phyloP scores from a whole-genome alignment of 1,140 invertebrate genomes.

The Ylistrum balloti region DNA sequence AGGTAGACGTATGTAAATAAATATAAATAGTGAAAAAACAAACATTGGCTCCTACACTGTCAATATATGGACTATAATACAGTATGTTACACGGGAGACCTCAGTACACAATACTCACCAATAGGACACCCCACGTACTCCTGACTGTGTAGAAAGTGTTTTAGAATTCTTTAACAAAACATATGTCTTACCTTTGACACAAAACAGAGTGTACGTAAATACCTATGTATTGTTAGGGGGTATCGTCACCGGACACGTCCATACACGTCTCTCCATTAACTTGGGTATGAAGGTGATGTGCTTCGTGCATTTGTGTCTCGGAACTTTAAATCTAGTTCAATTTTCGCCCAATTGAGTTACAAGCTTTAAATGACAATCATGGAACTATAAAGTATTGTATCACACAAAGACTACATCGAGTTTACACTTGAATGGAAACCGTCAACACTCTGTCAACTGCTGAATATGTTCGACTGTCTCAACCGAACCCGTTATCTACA shows the following conservation, averaged over 20 bases:
- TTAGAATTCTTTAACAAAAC: background rate
- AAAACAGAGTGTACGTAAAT: background rate
- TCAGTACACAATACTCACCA: background rate
- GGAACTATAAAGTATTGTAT: background rate
- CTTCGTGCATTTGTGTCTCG: background rate
- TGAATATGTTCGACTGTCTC: background rate
- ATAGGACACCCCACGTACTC: background rate
- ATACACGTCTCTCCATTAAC: background rate
- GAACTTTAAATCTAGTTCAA: slow-evolving; percentile 7
- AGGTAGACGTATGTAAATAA: too few relatives aligned
- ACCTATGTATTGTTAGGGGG: background rate
- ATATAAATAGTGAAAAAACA: too few relatives aligned
- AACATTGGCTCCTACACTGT: too few relatives aligned
- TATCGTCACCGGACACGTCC: background rate
- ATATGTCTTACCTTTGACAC: background rate
- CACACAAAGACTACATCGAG: background rate
- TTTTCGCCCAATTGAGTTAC: background rate
- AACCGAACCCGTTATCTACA: too few relatives aligned
- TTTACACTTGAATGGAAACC: background rate
- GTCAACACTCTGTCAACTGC: background rate
- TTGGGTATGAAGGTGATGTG: background rate
- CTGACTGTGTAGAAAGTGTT: background rate
- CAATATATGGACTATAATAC: too few relatives aligned
- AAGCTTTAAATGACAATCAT: background rate
- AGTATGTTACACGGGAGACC: too few relatives aligned